Evolutionary conservation across 2,888 invertebrate genomes (phyloP), one percentile per base, ranked within the genome.

Genomic region (Salticus scenicus): DNA sequence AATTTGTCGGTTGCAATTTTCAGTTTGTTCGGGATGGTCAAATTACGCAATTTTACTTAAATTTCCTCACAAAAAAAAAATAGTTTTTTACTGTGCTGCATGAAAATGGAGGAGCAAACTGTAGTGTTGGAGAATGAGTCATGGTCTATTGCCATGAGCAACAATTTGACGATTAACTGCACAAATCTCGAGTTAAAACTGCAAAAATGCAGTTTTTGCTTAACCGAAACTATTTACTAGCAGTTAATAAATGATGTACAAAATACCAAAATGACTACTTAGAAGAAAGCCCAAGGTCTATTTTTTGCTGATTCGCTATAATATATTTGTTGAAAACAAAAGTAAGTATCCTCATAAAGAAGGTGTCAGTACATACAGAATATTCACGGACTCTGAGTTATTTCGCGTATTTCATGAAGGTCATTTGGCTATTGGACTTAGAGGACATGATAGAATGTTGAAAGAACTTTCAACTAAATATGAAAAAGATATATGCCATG

Each of bases 401-500:
- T n/a, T n/a, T n/a, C n/a, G n/a, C n/a, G n/a, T n/a, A n/a, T n/a
- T n/a, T n/a, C n/a, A n/a, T n/a, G n/a, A n/a, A n/a, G n/a, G n/a
- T n/a, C n/a, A n/a, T n/a, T n/a, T n/a, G n/a, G n/a, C n/a, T n/a
- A n/a, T n/a, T n/a, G n/a, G n/a, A n/a, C n/a, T n/a, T n/a, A n/a
- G n/a, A n/a, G n/a, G n/a, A n/a, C n/a, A n/a, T n/a, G n/a, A n/a
- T n/a, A n/a, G n/a, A n/a, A n/a, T n/a, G n/a, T n/a, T n/a, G n/a
- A n/a, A n/a, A n/a, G n/a, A n/a, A n/a, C n/a, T n/a, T n/a, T n/a
- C 79, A n/a, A 85, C 78, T 42, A 51, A 85, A 74, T 80, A 72
- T 37, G 80, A 86, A 64, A 80, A 80, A 17, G 69, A 80, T 67
- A 86, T 67, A 24, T 71, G 63, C 57, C 33, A 73, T 63, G 42